Evolutionary conservation across 1,140 invertebrate species (phyloP).

Genomic region (Harlomillsia oculata): DNA sequence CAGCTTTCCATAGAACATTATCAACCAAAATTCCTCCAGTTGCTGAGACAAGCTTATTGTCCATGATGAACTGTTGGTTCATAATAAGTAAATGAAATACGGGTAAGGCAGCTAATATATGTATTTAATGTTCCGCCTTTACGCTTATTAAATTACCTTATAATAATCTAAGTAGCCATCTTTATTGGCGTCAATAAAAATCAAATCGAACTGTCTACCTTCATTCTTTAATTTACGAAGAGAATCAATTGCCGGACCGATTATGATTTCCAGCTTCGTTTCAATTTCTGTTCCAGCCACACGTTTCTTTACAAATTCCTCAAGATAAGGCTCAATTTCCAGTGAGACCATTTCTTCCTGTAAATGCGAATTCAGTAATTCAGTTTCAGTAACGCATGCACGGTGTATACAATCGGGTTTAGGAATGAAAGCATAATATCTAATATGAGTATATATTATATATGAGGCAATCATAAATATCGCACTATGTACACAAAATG

Average conservation of each 20-base stretch:
- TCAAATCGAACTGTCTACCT: slow-evolving; percentile 23
- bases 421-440: neutral
- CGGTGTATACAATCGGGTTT: neutral
- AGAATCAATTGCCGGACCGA: slow-evolving; percentile 23
- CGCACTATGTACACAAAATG: slow-evolving; percentile 21
- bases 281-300: slow-evolving; percentile 17
- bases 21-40: slow-evolving; percentile 6
- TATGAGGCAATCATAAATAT: too few relatives aligned
- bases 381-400: too few relatives aligned
- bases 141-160: too few relatives aligned
- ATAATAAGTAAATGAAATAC: neutral
- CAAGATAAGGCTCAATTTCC: slow-evolving; percentile 27
- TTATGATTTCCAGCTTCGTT: slow-evolving; percentile 22
- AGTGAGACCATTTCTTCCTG: slow-evolving; percentile 22
- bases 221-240: slow-evolving; percentile 15
- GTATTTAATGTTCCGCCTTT: too few relatives aligned
- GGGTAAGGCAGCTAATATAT: neutral
- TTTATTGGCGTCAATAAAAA: slow-evolving; percentile 34
- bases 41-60: slow-evolving; percentile 9
- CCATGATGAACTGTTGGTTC: slow-evolving; percentile 13
- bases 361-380: too few relatives aligned
- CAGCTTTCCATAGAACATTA: slow-evolving; percentile 6
- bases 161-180: slow-evolving; percentile 30
- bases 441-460: too few relatives aligned
- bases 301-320: slow-evolving; percentile 11